A percentile compares a stretch with the other conserved stretches of the same genome.
phyloP scores from a whole-genome alignment of 2,888 invertebrate species.

The Epinotia brunnichana region DNA sequence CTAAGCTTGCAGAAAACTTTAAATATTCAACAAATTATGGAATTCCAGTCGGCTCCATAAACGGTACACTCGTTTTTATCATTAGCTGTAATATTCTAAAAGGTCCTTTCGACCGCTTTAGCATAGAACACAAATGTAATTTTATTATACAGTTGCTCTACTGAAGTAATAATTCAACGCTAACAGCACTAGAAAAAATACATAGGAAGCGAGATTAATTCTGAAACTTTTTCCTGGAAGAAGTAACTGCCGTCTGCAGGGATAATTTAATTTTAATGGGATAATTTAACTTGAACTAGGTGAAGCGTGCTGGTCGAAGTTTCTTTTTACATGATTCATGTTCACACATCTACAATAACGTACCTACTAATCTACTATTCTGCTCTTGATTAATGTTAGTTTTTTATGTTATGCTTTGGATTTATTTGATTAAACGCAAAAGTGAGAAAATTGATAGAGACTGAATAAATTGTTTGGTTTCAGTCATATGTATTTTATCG shows the following conservation, averaged over 20 bases:
- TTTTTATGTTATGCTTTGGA: too few relatives aligned
- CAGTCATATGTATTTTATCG: neutral
- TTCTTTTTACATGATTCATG: neutral
- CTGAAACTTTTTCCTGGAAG: conserved; percentile 17
- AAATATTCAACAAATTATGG: too few relatives aligned
- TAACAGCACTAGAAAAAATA: conserved; percentile 1
- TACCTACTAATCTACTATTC: neutral
- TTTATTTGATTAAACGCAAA: too few relatives aligned
- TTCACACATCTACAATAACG: neutral
- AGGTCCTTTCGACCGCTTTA: neutral
- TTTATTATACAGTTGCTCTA: neutral
- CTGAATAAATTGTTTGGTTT: too few relatives aligned
- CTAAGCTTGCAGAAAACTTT: too few relatives aligned
- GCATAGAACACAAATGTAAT: neutral
- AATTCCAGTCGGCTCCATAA: neutral
- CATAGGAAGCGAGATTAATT: conserved; percentile 9
- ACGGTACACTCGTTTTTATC: too few relatives aligned
- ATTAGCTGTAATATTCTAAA: too few relatives aligned
- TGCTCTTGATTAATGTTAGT: too few relatives aligned
- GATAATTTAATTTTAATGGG: conserved; percentile 21
- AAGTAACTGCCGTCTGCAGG: conserved; percentile 15
- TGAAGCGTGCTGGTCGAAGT: conserved; percentile 7
- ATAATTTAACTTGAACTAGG: conserved; percentile 18
- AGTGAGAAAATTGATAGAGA: too few relatives aligned
- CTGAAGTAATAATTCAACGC: conserved; percentile 7